Evolutionary conservation across 2,888 invertebrate genomes (phyloP).

Genomic region (Morpho achilles): DNA sequence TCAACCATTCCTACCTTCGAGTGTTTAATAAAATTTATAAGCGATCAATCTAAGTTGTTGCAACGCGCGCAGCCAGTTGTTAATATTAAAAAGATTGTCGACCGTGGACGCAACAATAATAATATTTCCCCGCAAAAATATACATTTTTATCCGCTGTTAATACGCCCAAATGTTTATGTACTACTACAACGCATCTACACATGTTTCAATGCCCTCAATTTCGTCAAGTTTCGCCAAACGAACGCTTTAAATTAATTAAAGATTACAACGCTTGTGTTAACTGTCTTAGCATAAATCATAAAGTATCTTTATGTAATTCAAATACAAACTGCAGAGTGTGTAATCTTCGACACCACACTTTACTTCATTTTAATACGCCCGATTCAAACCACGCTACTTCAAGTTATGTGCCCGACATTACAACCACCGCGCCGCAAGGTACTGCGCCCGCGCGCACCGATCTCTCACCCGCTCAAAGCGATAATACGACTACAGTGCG

Average conservation of each 20-base stretch:
- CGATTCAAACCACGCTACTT: not conserved
- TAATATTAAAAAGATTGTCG: not conserved
- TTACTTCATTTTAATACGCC: not conserved
- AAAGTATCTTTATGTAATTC: not conserved
- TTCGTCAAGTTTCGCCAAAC: not conserved
- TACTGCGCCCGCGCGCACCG: not conserved
- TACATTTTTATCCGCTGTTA: not conserved
- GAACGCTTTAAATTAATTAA: not conserved
- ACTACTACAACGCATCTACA: not conserved
- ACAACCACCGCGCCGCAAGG: not conserved
- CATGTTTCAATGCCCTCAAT: not conserved
- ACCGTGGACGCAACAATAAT: not conserved
- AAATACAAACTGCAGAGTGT: not conserved
- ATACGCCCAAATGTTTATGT: not conserved
- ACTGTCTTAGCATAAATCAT: not conserved
- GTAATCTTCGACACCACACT: too few species aligned
- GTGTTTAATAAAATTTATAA: too few species aligned
- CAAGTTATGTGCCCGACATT: not conserved
- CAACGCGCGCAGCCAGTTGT: too few species aligned
- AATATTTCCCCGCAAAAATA: not conserved
- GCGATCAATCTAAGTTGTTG: too few species aligned
- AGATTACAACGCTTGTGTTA: too few species aligned
- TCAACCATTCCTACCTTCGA: too few species aligned
- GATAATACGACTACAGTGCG: not conserved
- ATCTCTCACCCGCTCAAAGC: not conserved